Base-by-base conservation (phyloP, 2,797 vertebrate species). In the Corythornis leucogaster region DNA sequence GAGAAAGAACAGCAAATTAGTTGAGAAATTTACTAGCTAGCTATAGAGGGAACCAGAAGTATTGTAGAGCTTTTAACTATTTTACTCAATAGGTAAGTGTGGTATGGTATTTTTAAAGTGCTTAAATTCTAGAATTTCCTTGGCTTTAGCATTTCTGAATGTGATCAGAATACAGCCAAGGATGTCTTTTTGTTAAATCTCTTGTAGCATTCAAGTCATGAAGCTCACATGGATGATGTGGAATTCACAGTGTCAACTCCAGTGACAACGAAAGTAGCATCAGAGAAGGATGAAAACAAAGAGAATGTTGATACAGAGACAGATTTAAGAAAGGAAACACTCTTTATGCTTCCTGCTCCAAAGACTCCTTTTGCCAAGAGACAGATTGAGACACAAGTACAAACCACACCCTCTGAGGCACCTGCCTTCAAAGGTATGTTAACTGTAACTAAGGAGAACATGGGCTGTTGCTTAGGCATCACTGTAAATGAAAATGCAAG, bases 281-380 rank as follows among this genome's bases (percentile, higher is more conserved):
- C 96, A 50, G 96, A 95, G 87, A 94, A 95, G 80, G 82, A 45
- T 48, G 97, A 98, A 94, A 98, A 99, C 97, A 98, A 99, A 97
- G 98, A 99, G 90, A 99, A 99, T 79, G 38, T 97, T 35, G 90
- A 90, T 13, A 86, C 63, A 77, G 83, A 75, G 28, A 54, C 80
- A 45, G 51, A 89, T 80, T 87, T 95, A 62, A 97, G 96, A 86
- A 97, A 97, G 8, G 95, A 96, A 16, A 96, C 97, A 3, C 64
- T 95, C 15, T 98, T 99, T 94, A 95, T 74, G 4, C 91, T 98
- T 92, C 98, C 98, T 66, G 96, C 97, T 79, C 98, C 98, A 30
- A 97, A 97, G 86, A 98, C 97, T 28, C 98, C 98, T 15, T 93
- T 96, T 92, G 96, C 42, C 24, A 98, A 97, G 96, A 97, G 50